Evolutionary conservation across 2,888 invertebrate genomes (phyloP).

Genomic region (Cryptosula pallasiana): DNA sequence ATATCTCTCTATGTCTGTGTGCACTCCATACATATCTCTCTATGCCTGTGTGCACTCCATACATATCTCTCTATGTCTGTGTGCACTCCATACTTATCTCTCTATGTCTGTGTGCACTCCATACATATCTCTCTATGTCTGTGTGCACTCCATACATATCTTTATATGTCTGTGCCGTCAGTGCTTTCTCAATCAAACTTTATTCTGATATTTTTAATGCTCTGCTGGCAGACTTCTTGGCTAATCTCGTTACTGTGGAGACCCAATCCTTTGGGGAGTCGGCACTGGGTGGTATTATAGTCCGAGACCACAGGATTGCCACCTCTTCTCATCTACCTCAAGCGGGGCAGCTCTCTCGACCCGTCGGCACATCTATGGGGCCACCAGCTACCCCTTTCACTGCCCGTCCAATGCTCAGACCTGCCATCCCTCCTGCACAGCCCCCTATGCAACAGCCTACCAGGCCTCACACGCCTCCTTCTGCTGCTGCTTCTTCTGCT

Average conservation of each 20-base stretch:
- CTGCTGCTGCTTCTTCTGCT: neutral
- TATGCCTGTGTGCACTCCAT: too few species aligned
- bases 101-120: too few species aligned
- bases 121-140: neutral
- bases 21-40: too few species aligned
- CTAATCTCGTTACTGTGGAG: conserved; percentile 58
- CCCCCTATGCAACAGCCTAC: neutral
- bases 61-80: too few species aligned
- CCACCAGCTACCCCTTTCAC: conserved; percentile 26
- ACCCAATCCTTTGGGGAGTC: conserved; percentile 95
- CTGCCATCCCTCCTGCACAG: conserved; percentile 7
- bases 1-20: neutral
- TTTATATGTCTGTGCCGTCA: neutral
- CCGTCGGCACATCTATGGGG: conserved; percentile 22
- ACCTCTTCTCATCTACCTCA: conserved; percentile 26
- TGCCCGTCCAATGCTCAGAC: conserved; percentile 30
- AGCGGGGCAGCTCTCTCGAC: neutral
- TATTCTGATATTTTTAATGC: neutral
- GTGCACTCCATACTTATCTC: too few species aligned
- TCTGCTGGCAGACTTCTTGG: conserved; percentile 34
- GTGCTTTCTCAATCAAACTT: neutral
- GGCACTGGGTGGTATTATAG: conserved; percentile 91
- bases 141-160: neutral
- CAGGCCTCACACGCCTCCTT: neutral
- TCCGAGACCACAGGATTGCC: conserved; percentile 72